A percentile compares a stretch with the other conserved stretches of the same genome.
Conservation (phyloP, 2,797 vertebrate species). For the Thripadectes ignobilis region DNA sequence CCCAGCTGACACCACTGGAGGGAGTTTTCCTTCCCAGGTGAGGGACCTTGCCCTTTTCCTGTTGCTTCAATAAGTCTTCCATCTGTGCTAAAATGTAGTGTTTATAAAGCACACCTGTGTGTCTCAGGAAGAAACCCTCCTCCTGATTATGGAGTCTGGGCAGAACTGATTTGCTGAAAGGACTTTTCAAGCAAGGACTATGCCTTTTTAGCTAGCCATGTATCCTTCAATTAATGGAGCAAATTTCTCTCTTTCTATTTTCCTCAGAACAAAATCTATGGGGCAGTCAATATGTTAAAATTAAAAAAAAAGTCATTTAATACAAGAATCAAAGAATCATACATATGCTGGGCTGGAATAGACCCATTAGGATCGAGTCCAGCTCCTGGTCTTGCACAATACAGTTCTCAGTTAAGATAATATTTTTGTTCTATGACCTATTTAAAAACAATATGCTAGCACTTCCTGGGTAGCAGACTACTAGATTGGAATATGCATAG, state of each 20-base stretch:
- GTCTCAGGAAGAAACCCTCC: background rate
- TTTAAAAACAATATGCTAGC: background rate
- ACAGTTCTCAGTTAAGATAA: background rate
- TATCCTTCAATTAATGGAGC: background rate
- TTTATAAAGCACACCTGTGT: background rate
- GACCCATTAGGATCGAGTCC: background rate
- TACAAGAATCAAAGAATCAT: background rate
- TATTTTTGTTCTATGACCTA: background rate
- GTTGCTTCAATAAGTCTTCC: background rate
- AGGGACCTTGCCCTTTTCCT: background rate
- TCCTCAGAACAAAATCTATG: background rate
- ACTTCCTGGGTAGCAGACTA: background rate
- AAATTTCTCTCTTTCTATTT: background rate
- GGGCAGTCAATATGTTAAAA: background rate
- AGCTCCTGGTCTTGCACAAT: background rate
- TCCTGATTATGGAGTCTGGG: background rate
- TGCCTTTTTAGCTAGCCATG: background rate
- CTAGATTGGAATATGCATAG: rapidly evolving
- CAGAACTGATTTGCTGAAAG: background rate
- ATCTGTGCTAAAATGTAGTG: background rate
- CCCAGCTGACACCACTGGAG: background rate
- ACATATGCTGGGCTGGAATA: background rate
- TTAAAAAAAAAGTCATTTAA: too few species aligned
- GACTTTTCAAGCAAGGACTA: background rate
- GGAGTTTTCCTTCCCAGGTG: background rate